A percentile compares a stretch with the other conserved stretches of the same genome.
phyloP scores from a whole-genome alignment of 2,888 invertebrate species.

The Neria commutata region DNA sequence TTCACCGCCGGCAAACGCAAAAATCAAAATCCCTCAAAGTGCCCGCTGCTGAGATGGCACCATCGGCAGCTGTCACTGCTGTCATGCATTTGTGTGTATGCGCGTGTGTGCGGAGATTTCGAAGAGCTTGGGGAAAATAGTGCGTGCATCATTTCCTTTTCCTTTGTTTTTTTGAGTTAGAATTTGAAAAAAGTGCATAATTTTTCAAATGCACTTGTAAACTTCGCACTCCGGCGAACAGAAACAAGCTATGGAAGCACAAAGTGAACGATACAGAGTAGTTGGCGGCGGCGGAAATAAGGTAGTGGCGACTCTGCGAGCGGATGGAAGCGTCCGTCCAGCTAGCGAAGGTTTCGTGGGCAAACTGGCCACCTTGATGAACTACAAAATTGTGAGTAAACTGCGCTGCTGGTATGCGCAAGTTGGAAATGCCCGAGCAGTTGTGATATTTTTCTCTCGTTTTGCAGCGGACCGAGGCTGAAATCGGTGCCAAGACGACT shows the following conservation, averaged over 20 bases:
- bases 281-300: slow-evolving; percentile 44
- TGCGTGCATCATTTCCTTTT: slow-evolving; percentile 40
- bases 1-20: too few relatives aligned
- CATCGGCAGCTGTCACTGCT: not conserved
- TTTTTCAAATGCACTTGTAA: not conserved
- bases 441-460: not conserved
- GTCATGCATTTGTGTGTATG: not conserved
- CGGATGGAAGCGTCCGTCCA: slow-evolving; percentile 55
- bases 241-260: not conserved
- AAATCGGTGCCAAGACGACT: slow-evolving; percentile 36
- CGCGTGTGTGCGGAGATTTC: too few relatives aligned
- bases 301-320: slow-evolving; percentile 54
- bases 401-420: not conserved
- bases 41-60: too few relatives aligned
- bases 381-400: slow-evolving; percentile 53
- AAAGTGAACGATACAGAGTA: slow-evolving; percentile 31
- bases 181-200: slow-evolving; percentile 10
- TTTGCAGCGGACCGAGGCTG: slow-evolving; percentile 50
- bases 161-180: slow-evolving; percentile 34
- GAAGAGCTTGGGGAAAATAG: slow-evolving; percentile 33
- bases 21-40: too few relatives aligned
- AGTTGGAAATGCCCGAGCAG: too few relatives aligned
- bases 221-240: not conserved
- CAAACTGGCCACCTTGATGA: slow-evolving; percentile 46
- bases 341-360: slow-evolving; percentile 36